Evolutionary conservation across 1,140 invertebrate species (phyloP).

Genomic region (Aphidius gifuensis): DNA sequence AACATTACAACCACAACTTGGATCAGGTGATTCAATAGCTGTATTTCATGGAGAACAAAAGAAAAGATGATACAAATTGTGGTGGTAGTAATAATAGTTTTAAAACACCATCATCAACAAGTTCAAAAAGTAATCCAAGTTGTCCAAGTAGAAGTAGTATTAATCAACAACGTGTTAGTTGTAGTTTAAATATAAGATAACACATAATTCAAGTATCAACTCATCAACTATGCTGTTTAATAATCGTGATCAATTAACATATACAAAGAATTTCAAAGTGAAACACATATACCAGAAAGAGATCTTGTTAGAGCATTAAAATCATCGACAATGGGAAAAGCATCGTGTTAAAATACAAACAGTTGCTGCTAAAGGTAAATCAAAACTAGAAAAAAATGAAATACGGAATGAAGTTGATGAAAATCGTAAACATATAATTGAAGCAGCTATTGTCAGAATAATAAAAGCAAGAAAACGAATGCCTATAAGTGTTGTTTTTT

Average conservation of each 20-base stretch:
- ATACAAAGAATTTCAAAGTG: conserved; percentile 94
- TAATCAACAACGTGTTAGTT: conserved; percentile 49
- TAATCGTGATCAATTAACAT: conserved; percentile 82
- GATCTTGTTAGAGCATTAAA: conserved; percentile 93
- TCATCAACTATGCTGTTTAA: conserved; percentile 99
- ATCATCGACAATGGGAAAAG: conserved; percentile 96
- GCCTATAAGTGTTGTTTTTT: conserved; percentile 59
- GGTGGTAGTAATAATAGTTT: conserved; percentile 52
- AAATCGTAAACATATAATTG: conserved; percentile 98
- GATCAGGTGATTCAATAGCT: conserved; percentile 95
- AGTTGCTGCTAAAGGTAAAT: conserved; percentile 97
- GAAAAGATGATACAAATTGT: conserved; percentile 44
- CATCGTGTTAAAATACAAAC: no score
- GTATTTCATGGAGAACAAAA: conserved; percentile 78
- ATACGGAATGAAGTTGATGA: conserved; percentile 98
- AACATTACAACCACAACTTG: conserved; percentile 92
- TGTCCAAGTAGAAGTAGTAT: conserved; percentile 33
- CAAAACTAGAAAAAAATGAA: conserved; percentile 96
- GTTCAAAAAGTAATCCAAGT: conserved; percentile 49
- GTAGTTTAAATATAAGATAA: conserved; percentile 62
- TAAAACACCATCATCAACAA: conserved; percentile 63
- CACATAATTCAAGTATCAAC: conserved; percentile 86
- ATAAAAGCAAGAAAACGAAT: conserved; percentile 98
- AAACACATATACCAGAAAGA: conserved; percentile 97
- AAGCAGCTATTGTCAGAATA: conserved; percentile 98